phyloP scores from a whole-genome alignment of 2,888 invertebrate species.

The Apoda limacodes region DNA sequence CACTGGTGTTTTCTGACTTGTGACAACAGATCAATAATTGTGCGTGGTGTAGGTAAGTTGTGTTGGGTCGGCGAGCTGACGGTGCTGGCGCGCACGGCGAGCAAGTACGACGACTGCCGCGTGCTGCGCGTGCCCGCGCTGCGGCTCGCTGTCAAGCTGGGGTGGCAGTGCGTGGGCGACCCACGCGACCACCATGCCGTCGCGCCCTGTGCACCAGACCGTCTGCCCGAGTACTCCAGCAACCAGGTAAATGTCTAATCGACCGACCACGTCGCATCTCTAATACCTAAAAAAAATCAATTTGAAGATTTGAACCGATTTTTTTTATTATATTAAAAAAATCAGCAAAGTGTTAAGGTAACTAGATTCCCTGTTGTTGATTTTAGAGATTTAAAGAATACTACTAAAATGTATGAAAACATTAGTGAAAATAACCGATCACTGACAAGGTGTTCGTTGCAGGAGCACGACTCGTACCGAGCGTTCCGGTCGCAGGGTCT shows the following conservation, averaged over 20 bases:
- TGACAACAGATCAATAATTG: not conserved
- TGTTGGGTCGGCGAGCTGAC: constrained; percentile 93
- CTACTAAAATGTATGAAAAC: not conserved
- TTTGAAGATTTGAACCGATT: too few relatives aligned
- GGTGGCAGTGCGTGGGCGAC: constrained; percentile 94
- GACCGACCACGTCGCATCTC: too few relatives aligned
- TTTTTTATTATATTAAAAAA: too few relatives aligned
- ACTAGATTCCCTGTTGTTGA: too few relatives aligned
- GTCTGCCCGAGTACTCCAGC: constrained; percentile 96
- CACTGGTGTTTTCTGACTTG: not conserved
- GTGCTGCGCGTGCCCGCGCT: constrained; percentile 92
- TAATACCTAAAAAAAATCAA: too few relatives aligned
- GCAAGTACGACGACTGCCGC: constrained; percentile 98
- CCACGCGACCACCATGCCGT: constrained; percentile 96
- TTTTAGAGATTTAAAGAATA: not conserved
- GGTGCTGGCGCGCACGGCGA: constrained; percentile 95
- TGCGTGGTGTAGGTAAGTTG: constrained; percentile 74
- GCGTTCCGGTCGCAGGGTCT: constrained; percentile 81
- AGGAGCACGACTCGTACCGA: constrained; percentile 94
- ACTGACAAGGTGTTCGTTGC: constrained; percentile 17
- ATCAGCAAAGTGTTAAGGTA: too few relatives aligned
- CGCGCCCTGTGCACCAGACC: constrained; percentile 95
- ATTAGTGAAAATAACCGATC: not conserved
- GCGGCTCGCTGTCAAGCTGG: constrained; percentile 83
- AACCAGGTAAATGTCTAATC: too few relatives aligned